Conservation (phyloP, 2,888 invertebrate genomes). For the Pristionchus exspectatus region DNA sequence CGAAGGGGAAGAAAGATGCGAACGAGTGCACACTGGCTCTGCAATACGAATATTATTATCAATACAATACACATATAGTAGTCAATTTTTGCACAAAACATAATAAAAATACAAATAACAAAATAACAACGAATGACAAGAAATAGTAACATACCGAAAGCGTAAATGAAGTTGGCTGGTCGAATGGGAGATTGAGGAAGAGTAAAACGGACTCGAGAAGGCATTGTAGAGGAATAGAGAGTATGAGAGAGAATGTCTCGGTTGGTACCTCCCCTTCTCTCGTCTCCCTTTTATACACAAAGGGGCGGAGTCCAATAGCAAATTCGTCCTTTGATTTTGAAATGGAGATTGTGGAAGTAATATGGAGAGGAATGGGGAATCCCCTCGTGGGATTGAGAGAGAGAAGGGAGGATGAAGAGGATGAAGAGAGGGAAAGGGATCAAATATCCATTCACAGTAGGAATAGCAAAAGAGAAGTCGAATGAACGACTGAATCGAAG, state of each 20-base stretch:
- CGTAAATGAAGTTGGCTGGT: not conserved
- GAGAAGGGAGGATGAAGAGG: not conserved
- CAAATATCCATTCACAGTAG: not conserved
- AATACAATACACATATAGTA: not conserved
- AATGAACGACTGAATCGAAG: not conserved
- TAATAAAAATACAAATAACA: not conserved
- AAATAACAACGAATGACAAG: not conserved
- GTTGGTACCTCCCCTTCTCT: not conserved
- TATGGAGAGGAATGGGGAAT: not conserved
- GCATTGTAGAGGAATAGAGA: not conserved
- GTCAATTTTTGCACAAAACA: too few relatives aligned
- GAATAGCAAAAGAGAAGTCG: not conserved
- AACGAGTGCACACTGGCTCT: conserved; percentile 38
- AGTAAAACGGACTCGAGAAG: conserved; percentile 45
- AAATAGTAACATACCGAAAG: conserved; percentile 9
- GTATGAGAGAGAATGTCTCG: not conserved
- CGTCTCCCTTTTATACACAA: conserved; percentile 24
- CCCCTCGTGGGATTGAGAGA: conserved; percentile 1
- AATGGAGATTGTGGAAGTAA: conserved; percentile 33
- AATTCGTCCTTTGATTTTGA: conserved; percentile 41
- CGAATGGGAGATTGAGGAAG: conserved; percentile 25
- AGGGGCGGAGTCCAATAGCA: conserved; percentile 27
- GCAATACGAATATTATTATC: not conserved
- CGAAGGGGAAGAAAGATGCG: conserved; percentile 19
- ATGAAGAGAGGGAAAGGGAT: conserved; percentile 1